Conservation (phyloP, 2,888 invertebrate species). For the Nasonovia ribisnigri region DNA sequence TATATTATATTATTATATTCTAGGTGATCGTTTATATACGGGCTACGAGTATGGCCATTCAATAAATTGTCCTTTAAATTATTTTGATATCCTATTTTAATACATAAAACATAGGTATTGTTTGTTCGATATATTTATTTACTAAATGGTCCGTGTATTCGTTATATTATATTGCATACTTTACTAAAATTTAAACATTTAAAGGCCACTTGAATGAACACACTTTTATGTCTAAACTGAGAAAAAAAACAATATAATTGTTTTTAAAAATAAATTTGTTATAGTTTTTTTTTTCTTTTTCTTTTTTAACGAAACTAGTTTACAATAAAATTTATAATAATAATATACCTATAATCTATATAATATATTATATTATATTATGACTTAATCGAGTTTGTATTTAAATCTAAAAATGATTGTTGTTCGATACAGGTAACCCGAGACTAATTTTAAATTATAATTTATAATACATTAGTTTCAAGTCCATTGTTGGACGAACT, state of each 20-base stretch:
- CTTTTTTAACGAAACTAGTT: conserved; percentile 42
- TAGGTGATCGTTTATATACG: not conserved
- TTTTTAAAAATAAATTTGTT: conserved; percentile 44
- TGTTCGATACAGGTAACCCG: conserved; percentile 44
- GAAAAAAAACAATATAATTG: conserved; percentile 12
- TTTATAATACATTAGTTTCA: not conserved
- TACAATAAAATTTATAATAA: conserved; percentile 50
- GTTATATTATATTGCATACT: conserved; percentile 39
- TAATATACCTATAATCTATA: conserved; percentile 29
- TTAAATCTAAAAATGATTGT: conserved; percentile 54
- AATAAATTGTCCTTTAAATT: conserved; percentile 32
- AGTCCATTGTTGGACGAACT: not conserved
- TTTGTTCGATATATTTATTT: conserved; percentile 31
- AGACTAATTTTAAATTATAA: conserved; percentile 42
- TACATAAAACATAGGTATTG: not conserved
- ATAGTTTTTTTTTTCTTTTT: not conserved
- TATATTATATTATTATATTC: not conserved
- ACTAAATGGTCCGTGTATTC: conserved; percentile 55
- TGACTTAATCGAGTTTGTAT: conserved; percentile 22
- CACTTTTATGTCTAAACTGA: conserved; percentile 37
- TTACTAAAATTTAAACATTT: conserved; percentile 47
- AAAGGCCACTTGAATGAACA: conserved; percentile 63
- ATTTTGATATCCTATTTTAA: conserved; percentile 28
- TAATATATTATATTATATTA: not conserved
- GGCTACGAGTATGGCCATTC: conserved; percentile 19